These are phyloP conservation scores for Carabus problematicus DNA, from an alignment of 2,888 invertebrate species.

Conservation along the genomic window DNA sequence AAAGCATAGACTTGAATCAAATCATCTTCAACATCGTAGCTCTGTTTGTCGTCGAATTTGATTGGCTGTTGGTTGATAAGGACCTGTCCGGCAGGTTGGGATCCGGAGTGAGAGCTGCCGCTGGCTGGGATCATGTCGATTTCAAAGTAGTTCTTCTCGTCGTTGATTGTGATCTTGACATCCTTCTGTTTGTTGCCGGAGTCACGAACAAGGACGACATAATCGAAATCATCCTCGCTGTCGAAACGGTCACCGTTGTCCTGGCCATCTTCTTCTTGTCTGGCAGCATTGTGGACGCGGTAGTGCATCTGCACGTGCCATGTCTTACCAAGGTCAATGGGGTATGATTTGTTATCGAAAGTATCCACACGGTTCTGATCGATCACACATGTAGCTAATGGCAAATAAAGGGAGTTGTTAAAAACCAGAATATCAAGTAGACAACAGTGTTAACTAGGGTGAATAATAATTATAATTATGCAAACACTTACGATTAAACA, in stretches of 20 bases:
- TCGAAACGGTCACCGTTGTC: slow-evolving; percentile 51
- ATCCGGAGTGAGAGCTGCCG: slow-evolving; percentile 43
- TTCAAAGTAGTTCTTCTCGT: slow-evolving; percentile 55
- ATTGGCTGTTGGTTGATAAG: slow-evolving; percentile 57
- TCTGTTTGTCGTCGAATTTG: slow-evolving; percentile 51
- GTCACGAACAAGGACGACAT: slow-evolving; percentile 59
- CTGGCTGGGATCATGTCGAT: slow-evolving; percentile 53
- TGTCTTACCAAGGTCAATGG: slow-evolving; percentile 61
- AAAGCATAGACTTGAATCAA: slow-evolving; percentile 60
- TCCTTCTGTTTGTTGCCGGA: slow-evolving; percentile 57
- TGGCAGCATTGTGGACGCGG: slow-evolving; percentile 50
- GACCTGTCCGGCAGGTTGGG: slow-evolving; percentile 47
- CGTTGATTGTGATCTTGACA: slow-evolving; percentile 58
- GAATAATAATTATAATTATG: too few relatives aligned
- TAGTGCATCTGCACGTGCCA: slow-evolving; percentile 71
- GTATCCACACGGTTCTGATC: slow-evolving; percentile 67
- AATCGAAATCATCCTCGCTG: slow-evolving; percentile 55
- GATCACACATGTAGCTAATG: slow-evolving; percentile 68
- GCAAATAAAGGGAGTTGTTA: slow-evolving; percentile 41
- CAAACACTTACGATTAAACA: slow-evolving; percentile 65
- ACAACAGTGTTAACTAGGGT: neutral
- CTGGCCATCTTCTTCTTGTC: slow-evolving; percentile 46
- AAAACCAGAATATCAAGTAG: neutral
- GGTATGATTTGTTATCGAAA: slow-evolving; percentile 70
- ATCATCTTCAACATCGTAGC: slow-evolving; percentile 52